Percentiles rank a stretch among this genome's conserved stretches.
Evolutionary conservation across 2,113 vertebrate species (phyloP).

Genomic region (Megalops atlanticus): DNA sequence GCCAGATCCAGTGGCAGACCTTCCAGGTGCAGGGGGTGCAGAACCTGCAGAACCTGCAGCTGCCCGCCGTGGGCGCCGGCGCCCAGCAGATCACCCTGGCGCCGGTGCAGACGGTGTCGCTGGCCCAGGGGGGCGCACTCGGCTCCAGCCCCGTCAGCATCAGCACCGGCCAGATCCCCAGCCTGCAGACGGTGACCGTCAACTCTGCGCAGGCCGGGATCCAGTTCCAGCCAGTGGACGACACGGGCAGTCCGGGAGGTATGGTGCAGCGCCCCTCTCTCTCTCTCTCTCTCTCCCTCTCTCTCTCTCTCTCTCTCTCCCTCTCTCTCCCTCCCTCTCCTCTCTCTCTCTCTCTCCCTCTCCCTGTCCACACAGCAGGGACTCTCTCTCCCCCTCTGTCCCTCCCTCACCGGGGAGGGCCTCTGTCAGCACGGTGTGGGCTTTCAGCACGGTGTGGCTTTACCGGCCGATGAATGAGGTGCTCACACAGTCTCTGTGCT

Average conservation of each 20-base stretch:
- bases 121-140: slow-evolving; percentile 85
- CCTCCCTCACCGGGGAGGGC: too few species aligned
- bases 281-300: slow-evolving; percentile 22
- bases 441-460: too few species aligned
- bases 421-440: too few species aligned
- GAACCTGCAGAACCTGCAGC: slow-evolving; percentile 96
- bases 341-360: not conserved
- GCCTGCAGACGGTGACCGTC: slow-evolving; percentile 97
- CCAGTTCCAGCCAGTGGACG: slow-evolving; percentile 84
- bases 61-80: slow-evolving; percentile 78
- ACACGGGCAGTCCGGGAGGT: slow-evolving; percentile 86
- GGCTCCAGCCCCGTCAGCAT: slow-evolving; percentile 79
- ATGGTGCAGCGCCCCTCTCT: slow-evolving; percentile 43
- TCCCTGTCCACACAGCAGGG: not conserved
- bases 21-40: slow-evolving; percentile 99
- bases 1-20: slow-evolving; percentile 99
- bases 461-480: too few species aligned
- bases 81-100: slow-evolving; percentile 92
- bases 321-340: not conserved
- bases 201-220: slow-evolving; percentile 89
- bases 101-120: slow-evolving; percentile 92
- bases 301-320: not conserved
- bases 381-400: not conserved
- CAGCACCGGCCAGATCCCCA: slow-evolving; percentile 88
- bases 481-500: too few species aligned